Evolutionary conservation across 2,888 invertebrate species (phyloP), one percentile per base, ranked within the genome.

Genomic region (Heteromyza rotundicornis): DNA sequence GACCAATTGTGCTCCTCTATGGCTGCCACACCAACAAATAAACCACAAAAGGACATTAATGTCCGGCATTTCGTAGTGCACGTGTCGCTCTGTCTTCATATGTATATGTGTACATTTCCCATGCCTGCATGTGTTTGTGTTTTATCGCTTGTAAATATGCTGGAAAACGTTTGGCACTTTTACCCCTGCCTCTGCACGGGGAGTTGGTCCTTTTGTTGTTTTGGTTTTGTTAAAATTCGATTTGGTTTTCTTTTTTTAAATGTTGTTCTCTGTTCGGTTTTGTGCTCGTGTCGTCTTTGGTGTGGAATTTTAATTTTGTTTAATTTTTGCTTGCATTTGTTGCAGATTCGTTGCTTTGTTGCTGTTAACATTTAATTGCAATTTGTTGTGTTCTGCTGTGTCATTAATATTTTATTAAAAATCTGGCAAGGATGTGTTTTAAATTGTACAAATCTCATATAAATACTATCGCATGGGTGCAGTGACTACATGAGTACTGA

Each of bases 11-110:
- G 62, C 65, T 65, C 64, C 65, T n/a, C n/a, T n/a, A n/a, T n/a
- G n/a, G 65, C 65, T 65, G 69, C 66, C 69, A 62, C n/a, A n/a
- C 61, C 61, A 68, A 65, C 67, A 64, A 72, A 72, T 23, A 23
- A 35, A 53, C 27, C 40, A 40, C 40, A 40, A n/a, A 40, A 40
- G 40, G 40, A 40, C 40, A 40, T 40, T 40, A 40, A 40, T 40
- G 40, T 40, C 40, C 40, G 5, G 40, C 40, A 40, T 40, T 40
- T 40, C 14, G 40, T 7, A 40, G 40, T 14, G 40, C 40, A 40
- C 40, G 40, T 40, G 40, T 40, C 16, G 5, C 10, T 40, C 40
- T n/a, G 40, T 40, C 40, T 40, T 14, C 3, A n/a, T 40, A n/a
- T 40, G 40, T 27, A 27, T 27, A 10, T 27, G 27, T 27, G 27